These are phyloP conservation scores for Gallinago stenura DNA, from an alignment of 2,797 vertebrate genomes.

Conservation along the genomic window DNA sequence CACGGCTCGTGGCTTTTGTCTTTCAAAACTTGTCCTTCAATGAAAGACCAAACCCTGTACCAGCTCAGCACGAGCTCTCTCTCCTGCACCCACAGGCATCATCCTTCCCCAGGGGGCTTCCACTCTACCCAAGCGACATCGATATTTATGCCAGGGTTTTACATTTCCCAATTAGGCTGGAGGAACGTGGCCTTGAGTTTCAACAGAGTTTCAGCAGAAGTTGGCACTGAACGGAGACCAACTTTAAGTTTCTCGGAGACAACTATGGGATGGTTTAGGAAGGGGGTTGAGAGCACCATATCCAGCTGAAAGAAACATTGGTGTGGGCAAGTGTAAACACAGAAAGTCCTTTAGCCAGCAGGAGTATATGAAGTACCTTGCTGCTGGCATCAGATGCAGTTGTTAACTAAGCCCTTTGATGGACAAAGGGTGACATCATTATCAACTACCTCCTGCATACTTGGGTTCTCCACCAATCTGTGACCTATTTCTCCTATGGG, in stretches of 20 bases:
- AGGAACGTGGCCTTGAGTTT: neutral
- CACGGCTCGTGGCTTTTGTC: rapidly evolving
- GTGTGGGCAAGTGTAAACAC: neutral
- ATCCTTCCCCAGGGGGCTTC: neutral
- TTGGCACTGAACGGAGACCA: neutral
- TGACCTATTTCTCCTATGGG: neutral
- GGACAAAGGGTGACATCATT: neutral
- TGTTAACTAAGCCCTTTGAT: neutral
- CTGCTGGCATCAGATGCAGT: neutral
- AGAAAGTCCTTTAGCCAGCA: neutral
- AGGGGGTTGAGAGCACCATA: neutral
- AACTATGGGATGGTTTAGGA: neutral
- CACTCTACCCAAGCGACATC: neutral
- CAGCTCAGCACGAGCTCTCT: rapidly evolving
- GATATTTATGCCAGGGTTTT: neutral
- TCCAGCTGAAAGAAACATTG: neutral
- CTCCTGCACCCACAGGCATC: neutral
- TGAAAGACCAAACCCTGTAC: neutral
- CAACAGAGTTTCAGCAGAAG: neutral
- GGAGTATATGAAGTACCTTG: rapidly evolving
- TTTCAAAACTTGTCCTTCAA: neutral
- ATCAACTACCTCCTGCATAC: neutral
- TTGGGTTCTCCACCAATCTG: neutral
- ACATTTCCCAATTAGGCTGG: neutral
- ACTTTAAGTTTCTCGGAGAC: neutral